Conservation (phyloP, 2,888 invertebrate genomes). For the Drosophila prostipennis region DNA sequence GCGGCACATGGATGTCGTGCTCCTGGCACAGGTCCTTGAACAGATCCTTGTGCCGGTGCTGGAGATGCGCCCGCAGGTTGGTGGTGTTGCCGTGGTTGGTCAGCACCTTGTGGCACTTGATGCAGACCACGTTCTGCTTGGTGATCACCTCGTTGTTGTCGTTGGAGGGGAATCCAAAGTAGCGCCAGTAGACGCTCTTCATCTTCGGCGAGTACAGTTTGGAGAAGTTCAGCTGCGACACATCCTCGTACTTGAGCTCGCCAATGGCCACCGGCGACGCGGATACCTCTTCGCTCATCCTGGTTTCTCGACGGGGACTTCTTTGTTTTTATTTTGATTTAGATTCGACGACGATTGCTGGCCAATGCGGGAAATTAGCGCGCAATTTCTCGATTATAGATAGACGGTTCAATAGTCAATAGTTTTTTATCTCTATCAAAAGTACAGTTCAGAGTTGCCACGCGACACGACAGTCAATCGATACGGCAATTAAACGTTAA, state of each 20-base stretch:
- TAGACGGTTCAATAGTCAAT: conserved; percentile 77
- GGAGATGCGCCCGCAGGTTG: conserved; percentile 82
- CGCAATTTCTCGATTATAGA: conserved; percentile 81
- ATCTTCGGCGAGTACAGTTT: conserved; percentile 83
- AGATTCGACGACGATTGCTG: conserved; percentile 62
- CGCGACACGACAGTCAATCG: conserved; percentile 76
- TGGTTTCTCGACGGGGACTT: background rate
- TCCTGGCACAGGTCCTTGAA: conserved; percentile 78
- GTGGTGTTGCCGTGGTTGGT: conserved; percentile 84
- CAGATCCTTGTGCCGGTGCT: conserved; percentile 81
- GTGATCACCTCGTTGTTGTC: conserved; percentile 82
- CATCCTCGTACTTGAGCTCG: conserved; percentile 69
- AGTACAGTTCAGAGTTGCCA: conserved; percentile 76
- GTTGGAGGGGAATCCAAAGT: conserved; percentile 84
- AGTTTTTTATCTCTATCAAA: conserved; percentile 79
- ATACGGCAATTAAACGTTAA: conserved; percentile 61
- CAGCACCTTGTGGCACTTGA: conserved; percentile 80
- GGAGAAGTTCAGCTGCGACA: conserved; percentile 77
- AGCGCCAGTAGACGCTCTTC: conserved; percentile 84
- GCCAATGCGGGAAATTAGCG: conserved; percentile 63
- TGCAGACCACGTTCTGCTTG: conserved; percentile 83
- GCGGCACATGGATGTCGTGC: conserved; percentile 81
- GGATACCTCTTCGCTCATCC: conserved; percentile 65
- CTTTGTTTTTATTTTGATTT: conserved; percentile 24
- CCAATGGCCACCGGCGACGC: conserved; percentile 58